Evolutionary conservation across 2,113 vertebrate genomes (phyloP).

Genomic region (Mormyrus iriodes): DNA sequence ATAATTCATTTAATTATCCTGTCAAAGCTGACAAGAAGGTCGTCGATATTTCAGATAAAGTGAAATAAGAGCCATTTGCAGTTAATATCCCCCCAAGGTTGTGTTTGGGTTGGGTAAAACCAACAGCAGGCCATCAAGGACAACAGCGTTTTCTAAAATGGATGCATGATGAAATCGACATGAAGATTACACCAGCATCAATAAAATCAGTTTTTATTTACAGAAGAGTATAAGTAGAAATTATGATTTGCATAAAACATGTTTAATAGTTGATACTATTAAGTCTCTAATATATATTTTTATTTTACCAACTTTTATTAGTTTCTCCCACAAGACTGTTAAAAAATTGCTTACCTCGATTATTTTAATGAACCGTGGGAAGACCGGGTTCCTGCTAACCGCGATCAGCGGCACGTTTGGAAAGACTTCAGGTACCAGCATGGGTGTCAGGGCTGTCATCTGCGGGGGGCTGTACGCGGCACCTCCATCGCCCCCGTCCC

Average conservation of each 20-base stretch:
- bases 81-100: not conserved
- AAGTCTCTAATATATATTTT: not conserved
- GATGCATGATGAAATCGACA: not conserved
- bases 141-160: not conserved
- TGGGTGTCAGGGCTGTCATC: conserved; percentile 84
- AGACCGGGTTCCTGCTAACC: conserved; percentile 87
- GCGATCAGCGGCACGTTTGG: conserved; percentile 88
- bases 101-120: not conserved
- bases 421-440: conserved; percentile 86
- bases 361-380: conserved; percentile 96
- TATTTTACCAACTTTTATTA: not conserved
- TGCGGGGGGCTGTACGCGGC: conserved; percentile 52
- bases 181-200: not conserved
- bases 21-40: not conserved
- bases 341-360: conserved; percentile 75
- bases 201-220: not conserved
- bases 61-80: not conserved
- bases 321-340: not conserved
- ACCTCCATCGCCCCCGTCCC: conserved; percentile 56
- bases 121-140: not conserved
- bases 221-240: not conserved
- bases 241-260: not conserved
- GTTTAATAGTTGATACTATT: not conserved
- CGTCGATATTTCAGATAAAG: not conserved
- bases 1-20: not conserved